Percentiles rank a stretch among this genome's conserved stretches.
Evolutionary conservation across 2,113 vertebrate genomes (phyloP).

Genomic region (Macquaria australasica): DNA sequence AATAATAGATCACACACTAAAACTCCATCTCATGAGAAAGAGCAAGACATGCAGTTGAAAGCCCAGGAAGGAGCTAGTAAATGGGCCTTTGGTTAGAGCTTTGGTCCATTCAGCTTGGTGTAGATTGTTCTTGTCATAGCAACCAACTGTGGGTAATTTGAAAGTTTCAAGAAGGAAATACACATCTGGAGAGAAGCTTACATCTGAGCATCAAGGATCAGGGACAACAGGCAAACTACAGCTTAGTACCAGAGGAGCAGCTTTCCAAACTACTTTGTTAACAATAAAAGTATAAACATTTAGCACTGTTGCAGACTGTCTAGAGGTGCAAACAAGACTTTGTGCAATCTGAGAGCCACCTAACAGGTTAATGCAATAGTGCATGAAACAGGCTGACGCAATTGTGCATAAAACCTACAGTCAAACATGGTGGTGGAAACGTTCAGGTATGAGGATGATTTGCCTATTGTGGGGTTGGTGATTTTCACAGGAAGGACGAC

Average conservation of each 20-base stretch:
- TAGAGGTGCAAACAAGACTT: neutral
- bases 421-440: neutral
- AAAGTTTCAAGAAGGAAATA: neutral
- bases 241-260: too few species aligned
- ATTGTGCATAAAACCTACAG: neutral
- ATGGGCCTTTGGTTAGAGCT: neutral
- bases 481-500: neutral
- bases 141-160: neutral
- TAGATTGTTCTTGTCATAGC: neutral
- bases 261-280: too few species aligned
- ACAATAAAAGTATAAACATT: neutral
- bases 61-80: too few species aligned
- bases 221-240: too few species aligned
- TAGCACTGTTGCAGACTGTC: neutral
- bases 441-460: neutral
- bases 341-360: neutral
- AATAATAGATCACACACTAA: too few species aligned
- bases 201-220: neutral
- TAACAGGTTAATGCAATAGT: neutral
- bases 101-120: neutral
- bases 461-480: neutral
- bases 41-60: too few species aligned
- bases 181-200: neutral
- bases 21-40: too few species aligned
- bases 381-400: neutral